Percentiles rank a stretch among this genome's conserved stretches.
These are phyloP conservation scores for Empis livida DNA, from an alignment of 2,888 invertebrate species.

Conservation along the genomic window DNA sequence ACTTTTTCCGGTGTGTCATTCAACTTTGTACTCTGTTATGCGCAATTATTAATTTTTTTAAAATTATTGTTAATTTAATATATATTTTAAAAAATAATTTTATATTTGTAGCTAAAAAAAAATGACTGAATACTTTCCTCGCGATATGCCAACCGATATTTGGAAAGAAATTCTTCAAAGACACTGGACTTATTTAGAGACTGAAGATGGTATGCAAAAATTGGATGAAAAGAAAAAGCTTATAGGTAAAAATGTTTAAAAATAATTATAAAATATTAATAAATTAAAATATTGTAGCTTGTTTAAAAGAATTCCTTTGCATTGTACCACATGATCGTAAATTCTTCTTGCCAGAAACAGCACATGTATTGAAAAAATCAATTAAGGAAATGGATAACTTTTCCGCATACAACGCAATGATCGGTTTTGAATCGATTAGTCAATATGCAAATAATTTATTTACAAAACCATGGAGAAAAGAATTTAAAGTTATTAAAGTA, in stretches of 20 bases:
- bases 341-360: constrained; percentile 62
- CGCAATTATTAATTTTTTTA: too few species aligned
- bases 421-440: constrained; percentile 74
- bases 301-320: constrained; percentile 64
- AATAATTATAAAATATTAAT: not conserved
- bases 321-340: constrained; percentile 67
- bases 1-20: too few species aligned
- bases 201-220: constrained; percentile 67
- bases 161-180: constrained; percentile 61
- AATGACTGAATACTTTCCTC: constrained; percentile 37
- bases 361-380: constrained; percentile 60
- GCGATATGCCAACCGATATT: constrained; percentile 39
- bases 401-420: constrained; percentile 66
- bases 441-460: constrained; percentile 75
- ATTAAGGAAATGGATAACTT: constrained; percentile 57
- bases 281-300: constrained; percentile 39
- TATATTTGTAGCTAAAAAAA: constrained; percentile 6
- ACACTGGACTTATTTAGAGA: constrained; percentile 66
- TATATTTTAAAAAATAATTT: too few species aligned
- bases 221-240: constrained; percentile 61
- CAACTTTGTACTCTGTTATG: too few species aligned
- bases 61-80: too few species aligned
- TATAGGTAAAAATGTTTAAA: constrained; percentile 44
- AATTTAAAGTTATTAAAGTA: constrained; percentile 70
- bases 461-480: constrained; percentile 79